Conservation (phyloP, 2,113 vertebrate genomes). For the Cyphomyrus plagiostoma region DNA sequence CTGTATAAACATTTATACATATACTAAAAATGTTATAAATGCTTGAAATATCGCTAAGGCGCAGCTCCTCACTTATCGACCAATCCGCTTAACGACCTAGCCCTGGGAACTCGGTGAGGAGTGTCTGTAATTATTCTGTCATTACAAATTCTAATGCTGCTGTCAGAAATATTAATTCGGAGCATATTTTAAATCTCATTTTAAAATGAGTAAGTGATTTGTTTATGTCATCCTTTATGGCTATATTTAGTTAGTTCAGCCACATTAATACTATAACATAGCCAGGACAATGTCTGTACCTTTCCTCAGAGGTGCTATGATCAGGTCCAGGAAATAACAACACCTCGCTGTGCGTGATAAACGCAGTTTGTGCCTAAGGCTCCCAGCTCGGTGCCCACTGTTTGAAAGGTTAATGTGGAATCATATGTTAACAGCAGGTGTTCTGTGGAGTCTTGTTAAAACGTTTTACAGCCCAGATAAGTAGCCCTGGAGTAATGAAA, state of each 20-base stretch:
- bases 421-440: not conserved
- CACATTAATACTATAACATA: not conserved
- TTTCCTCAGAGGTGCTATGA: not conserved
- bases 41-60: too few relatives aligned
- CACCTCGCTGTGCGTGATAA: not conserved
- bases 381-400: not conserved
- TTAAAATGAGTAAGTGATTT: not conserved
- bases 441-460: constrained; percentile 16
- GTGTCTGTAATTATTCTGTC: not conserved
- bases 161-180: not conserved
- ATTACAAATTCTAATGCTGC: not conserved
- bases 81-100: too few relatives aligned
- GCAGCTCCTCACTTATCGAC: too few relatives aligned
- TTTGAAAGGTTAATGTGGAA: not conserved
- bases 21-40: too few relatives aligned
- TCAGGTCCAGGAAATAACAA: not conserved
- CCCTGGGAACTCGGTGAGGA: too few relatives aligned
- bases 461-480: constrained; percentile 27
- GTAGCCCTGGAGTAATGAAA: constrained; percentile 26
- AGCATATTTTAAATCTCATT: not conserved
- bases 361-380: not conserved
- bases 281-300: not conserved
- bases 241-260: not conserved
- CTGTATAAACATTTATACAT: too few relatives aligned
- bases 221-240: not conserved